phyloP scores from a whole-genome alignment of 2,113 vertebrate genomes.

The Macroglossus sobrinus region DNA sequence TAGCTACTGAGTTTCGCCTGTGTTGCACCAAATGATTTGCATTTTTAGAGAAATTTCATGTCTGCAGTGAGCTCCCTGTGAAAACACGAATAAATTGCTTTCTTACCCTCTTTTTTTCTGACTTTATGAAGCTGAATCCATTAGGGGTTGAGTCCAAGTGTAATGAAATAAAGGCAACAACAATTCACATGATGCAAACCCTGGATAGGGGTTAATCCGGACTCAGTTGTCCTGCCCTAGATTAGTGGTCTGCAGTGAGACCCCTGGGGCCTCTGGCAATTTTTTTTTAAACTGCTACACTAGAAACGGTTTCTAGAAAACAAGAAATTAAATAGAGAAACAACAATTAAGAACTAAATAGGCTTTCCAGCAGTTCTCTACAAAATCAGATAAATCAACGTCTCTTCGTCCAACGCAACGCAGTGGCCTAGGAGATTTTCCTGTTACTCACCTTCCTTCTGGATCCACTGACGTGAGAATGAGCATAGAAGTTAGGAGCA shows the following conservation, averaged over 20 bases:
- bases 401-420: neutral
- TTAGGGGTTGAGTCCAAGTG: conserved; percentile 78
- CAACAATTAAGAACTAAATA: conserved; percentile 75
- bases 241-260: conserved; percentile 88
- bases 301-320: conserved; percentile 75
- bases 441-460: neutral
- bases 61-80: conserved; percentile 79
- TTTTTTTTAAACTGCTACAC: conserved; percentile 79
- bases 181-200: conserved; percentile 74
- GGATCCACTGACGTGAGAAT: neutral
- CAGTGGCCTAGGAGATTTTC: neutral
- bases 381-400: conserved; percentile 47
- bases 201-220: conserved; percentile 77
- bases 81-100: conserved; percentile 86
- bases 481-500: too few relatives aligned
- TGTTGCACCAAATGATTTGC: conserved; percentile 83
- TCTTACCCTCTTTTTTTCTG: conserved; percentile 78
- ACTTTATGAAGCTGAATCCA: conserved; percentile 83
- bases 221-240: conserved; percentile 76
- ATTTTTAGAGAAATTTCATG: conserved; percentile 87
- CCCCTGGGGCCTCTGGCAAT: conserved; percentile 83
- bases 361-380: conserved; percentile 31
- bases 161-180: conserved; percentile 83
- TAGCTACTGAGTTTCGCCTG: conserved; percentile 77
- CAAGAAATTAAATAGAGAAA: conserved; percentile 75